A percentile compares a stretch with the other conserved stretches of the same genome.
Conservation (phyloP, 2,888 invertebrate genomes). For the Labia minor region DNA sequence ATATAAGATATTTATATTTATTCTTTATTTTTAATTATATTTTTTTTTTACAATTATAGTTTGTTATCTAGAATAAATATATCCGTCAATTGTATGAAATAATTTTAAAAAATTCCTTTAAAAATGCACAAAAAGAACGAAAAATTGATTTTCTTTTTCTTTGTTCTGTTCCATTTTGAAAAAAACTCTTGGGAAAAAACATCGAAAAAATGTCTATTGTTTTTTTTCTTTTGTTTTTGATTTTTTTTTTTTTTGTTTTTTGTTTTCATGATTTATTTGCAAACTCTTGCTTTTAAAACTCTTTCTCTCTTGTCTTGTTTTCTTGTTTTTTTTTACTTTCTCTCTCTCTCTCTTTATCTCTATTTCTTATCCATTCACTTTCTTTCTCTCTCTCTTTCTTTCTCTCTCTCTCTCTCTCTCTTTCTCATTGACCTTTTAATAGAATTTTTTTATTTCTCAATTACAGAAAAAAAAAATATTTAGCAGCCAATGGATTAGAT, state of each 20-base stretch:
- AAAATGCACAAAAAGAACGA: conserved; percentile 17
- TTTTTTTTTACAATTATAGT: too few species aligned
- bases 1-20: too few species aligned
- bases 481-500: too few species aligned
- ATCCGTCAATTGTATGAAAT: too few species aligned
- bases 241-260: background rate
- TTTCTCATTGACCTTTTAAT: background rate
- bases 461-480: too few species aligned
- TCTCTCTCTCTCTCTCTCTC: background rate
- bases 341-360: conserved; percentile 19
- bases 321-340: conserved; percentile 20
- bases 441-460: background rate
- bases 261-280: background rate
- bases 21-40: too few species aligned
- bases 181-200: too few species aligned
- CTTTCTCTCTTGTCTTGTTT: background rate
- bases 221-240: too few species aligned
- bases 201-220: too few species aligned
- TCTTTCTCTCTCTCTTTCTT: conserved; percentile 15
- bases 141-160: background rate
- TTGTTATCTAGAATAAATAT: too few species aligned
- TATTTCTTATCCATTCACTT: conserved; percentile 16
- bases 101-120: conserved; percentile 20
- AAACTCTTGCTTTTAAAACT: too few species aligned
- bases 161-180: background rate